Percentiles rank a stretch among this genome's conserved stretches.
Conservation (phyloP, 2,888 invertebrate genomes). For the Athetis lepigone region DNA sequence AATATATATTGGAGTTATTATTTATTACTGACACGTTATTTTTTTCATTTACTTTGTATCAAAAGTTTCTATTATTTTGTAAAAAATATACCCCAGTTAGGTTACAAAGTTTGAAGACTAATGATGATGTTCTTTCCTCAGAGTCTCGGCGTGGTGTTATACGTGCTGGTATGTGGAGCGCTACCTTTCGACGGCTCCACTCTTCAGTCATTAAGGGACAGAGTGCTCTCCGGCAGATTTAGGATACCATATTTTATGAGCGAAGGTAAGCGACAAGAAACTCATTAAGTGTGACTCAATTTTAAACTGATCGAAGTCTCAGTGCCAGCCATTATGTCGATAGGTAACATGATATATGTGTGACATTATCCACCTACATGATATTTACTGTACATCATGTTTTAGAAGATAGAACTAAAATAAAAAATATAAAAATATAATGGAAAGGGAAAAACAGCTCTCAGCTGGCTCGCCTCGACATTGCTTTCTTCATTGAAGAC, state of each 20-base stretch:
- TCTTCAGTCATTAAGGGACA: constrained; percentile 96
- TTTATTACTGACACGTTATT: not conserved
- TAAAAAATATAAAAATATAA: no score
- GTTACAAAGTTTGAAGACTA: constrained; percentile 26
- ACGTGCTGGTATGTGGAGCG: constrained; percentile 98
- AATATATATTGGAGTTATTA: constrained; percentile 25
- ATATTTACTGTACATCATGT: constrained; percentile 1
- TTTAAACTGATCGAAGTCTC: constrained; percentile 41
- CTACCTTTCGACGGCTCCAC: constrained; percentile 99
- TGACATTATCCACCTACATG: constrained; percentile 2
- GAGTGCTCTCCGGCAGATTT: constrained; percentile 98
- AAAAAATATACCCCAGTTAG: not conserved
- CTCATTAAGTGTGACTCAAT: constrained; percentile 43
- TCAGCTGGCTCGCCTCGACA: constrained; percentile 32
- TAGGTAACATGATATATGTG: constrained; percentile 1
- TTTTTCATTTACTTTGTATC: not conserved
- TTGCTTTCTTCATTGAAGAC: constrained; percentile 57
- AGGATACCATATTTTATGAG: constrained; percentile 99
- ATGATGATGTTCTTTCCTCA: constrained; percentile 78
- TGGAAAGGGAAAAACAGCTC: constrained; percentile 21
- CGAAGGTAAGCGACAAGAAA: constrained; percentile 92
- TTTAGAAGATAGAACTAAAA: constrained; percentile 16
- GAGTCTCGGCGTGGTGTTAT: constrained; percentile 99
- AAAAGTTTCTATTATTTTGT: not conserved
- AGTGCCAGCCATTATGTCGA: constrained; percentile 1